Percentiles rank a stretch among this genome's conserved stretches.
These are phyloP conservation scores for Lepilemur ruficaudatus DNA, from an alignment of 2,797 vertebrate genomes.

Conservation along the genomic window DNA sequence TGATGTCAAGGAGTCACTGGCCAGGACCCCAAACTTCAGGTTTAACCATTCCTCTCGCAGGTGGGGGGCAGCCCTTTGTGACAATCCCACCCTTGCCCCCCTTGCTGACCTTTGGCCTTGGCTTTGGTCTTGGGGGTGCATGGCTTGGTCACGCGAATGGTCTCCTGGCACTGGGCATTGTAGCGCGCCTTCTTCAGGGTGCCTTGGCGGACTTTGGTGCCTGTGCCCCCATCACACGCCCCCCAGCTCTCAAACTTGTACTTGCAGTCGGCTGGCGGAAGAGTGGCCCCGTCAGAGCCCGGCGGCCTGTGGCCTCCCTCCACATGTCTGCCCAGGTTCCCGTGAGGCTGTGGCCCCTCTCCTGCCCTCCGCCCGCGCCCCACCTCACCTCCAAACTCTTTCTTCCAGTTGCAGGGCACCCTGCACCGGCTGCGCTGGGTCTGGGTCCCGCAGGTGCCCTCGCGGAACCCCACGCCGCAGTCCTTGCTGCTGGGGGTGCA, in stretches of 20 bases:
- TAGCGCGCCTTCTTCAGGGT: slow-evolving; percentile 91
- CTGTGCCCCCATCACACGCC: slow-evolving; percentile 87
- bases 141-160: slow-evolving; percentile 89
- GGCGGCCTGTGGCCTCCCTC: neutral
- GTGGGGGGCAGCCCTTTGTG: too few relatives aligned
- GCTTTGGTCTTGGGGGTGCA: slow-evolving; percentile 90
- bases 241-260: slow-evolving; percentile 94
- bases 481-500: slow-evolving; percentile 92
- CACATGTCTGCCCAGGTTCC: neutral
- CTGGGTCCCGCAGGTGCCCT: slow-evolving; percentile 90
- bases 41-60: neutral
- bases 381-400: slow-evolving; percentile 93
- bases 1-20: neutral
- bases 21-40: neutral
- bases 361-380: neutral
- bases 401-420: slow-evolving; percentile 99
- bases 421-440: slow-evolving; percentile 92
- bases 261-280: slow-evolving; percentile 91
- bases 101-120: slow-evolving; percentile 90
- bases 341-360: fast-evolving
- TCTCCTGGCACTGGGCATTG: slow-evolving; percentile 90
- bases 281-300: neutral
- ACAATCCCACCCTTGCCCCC: neutral
- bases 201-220: slow-evolving; percentile 87
- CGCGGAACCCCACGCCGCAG: slow-evolving; percentile 92